Percentiles rank a stretch among this genome's conserved stretches.
Conservation (phyloP, 2,888 invertebrate genomes). For the Resseliella maxima region DNA sequence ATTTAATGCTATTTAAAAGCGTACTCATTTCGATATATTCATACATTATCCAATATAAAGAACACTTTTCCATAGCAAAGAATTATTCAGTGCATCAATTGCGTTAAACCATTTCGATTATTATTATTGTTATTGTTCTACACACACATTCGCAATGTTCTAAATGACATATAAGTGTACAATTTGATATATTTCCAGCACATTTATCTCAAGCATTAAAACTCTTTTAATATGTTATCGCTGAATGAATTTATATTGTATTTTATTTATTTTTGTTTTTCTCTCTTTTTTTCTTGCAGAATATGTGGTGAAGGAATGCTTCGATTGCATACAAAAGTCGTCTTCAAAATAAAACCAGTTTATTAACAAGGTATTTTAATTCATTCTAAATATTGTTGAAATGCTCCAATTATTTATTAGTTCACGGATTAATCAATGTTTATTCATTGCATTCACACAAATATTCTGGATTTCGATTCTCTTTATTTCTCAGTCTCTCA, state of each 20-base stretch:
- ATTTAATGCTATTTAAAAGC: neutral
- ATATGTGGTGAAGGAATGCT: neutral
- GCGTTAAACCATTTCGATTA: no score
- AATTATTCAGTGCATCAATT: neutral
- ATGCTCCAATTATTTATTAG: neutral
- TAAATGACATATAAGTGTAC: no score
- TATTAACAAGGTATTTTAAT: neutral
- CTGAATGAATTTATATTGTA: neutral
- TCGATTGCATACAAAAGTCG: neutral
- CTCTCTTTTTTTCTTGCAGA: neutral
- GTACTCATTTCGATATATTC: neutral
- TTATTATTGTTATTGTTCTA: no score
- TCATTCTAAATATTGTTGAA: neutral
- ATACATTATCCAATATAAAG: neutral
- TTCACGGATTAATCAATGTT: neutral
- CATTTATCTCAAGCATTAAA: neutral
- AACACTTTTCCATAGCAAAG: neutral
- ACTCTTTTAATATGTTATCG: neutral
- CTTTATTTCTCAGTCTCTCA: no score
- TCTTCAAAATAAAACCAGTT: neutral
- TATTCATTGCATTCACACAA: no score
- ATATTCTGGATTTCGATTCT: no score
- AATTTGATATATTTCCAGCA: neutral
- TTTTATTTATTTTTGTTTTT: neutral
- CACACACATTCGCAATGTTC: no score